Percentiles rank a stretch among this genome's conserved stretches.
phyloP scores from a whole-genome alignment of 2,113 vertebrate species.

The Trichechus manatus region DNA sequence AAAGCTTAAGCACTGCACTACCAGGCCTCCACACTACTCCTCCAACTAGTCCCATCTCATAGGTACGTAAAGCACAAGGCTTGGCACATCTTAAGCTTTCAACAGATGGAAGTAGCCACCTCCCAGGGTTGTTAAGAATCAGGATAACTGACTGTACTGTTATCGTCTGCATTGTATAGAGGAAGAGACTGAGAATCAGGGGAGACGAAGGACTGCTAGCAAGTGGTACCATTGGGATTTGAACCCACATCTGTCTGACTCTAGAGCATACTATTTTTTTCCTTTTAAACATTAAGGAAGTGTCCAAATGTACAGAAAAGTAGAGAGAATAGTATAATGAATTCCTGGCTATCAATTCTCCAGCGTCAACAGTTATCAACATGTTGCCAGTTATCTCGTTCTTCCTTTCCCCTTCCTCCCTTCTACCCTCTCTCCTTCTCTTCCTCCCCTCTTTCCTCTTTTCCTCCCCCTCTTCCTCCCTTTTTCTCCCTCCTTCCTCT shows the following conservation, averaged over 20 bases:
- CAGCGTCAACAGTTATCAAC: background rate
- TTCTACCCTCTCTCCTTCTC: background rate
- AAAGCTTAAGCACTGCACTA: too few relatives aligned
- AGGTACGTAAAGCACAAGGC: background rate
- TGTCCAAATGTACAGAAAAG: background rate
- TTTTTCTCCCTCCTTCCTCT: background rate
- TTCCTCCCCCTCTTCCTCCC: background rate
- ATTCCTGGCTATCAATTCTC: too few relatives aligned
- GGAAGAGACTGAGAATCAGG: background rate
- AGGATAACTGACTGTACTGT: background rate
- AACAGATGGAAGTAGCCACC: background rate
- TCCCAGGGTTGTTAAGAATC: background rate
- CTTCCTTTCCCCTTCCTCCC: background rate
- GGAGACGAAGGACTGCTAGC: too few relatives aligned
- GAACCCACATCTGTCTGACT: background rate
- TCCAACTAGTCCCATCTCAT: too few relatives aligned
- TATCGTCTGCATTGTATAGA: background rate
- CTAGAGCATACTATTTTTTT: background rate
- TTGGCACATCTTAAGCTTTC: background rate
- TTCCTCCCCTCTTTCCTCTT: background rate
- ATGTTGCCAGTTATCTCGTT: background rate
- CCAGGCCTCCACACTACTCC: too few relatives aligned
- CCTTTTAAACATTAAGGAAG: background rate
- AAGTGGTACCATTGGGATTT: too few relatives aligned
- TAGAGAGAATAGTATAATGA: too few relatives aligned